Base-by-base conservation (phyloP, 64 coral and sea anemone genomes). In the Montipora sp. region DNA sequence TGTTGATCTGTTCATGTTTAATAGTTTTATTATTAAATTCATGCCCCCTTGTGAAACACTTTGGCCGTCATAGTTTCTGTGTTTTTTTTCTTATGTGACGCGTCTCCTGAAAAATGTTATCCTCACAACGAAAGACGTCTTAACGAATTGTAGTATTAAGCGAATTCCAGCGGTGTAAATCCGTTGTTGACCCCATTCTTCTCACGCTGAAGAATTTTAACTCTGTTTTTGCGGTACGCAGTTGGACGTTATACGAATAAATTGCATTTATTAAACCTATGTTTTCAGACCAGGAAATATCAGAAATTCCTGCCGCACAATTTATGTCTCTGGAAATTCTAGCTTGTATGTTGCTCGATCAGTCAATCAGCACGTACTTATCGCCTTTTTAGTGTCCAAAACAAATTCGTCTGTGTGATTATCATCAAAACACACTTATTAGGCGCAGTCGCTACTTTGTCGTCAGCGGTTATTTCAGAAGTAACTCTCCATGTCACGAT, bases 241-340 rank as follows among this genome's bases (percentile, higher is more conserved):
- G 21, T 71, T 85, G 14, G 44, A 47, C 66, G 16, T 49, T 49
- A 24, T 47, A 3, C 46, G 47, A n/a, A 49, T 50, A 19, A 78
- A 48, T 46, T 78, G 3, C 44, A 19, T 85, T 1, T 48, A 47
- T 71, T 46, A 50, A 9, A 8, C 82, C 16, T 61, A 72, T 46
- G 19, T 50, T 71, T 70, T 63, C 61, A 27, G 61, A 71, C 82
- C 82, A 85, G 82, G 82, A 70, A 85, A 85, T 85, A 22, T 19
- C 65, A 69, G 60, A 60, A 84, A 47, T 84, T n/a, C 51, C n/a
- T 50, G 66, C 20, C 2, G 14, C 9, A 16, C 14, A 12, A 14
- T 63, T 63, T 63, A 14, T 63, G 0, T 63, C 3, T 63, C 11
- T 63, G 59, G 59, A 11, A 63, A 14, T 63, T 63, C 9, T 63